phyloP scores from a whole-genome alignment of 2,113 vertebrate species.

The Strix uralensis region DNA sequence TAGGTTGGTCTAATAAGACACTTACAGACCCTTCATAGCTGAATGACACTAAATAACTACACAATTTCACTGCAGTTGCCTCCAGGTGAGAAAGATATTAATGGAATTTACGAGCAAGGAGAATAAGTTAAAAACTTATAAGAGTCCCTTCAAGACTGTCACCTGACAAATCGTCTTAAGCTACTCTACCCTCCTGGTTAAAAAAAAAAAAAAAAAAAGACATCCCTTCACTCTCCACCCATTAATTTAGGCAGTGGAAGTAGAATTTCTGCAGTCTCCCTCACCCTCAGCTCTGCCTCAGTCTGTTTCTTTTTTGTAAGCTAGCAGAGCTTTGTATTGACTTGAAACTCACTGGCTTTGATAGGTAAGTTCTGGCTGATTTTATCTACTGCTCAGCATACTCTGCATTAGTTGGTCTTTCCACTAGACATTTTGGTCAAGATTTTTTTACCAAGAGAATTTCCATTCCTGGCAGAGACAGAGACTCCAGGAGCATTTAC shows the following conservation, averaged over 20 bases:
- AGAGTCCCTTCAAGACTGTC: not conserved
- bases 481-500: not conserved
- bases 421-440: not conserved
- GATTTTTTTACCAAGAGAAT: not conserved
- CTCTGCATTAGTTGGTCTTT: not conserved
- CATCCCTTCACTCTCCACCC: not conserved
- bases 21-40: not conserved
- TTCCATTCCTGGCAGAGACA: not conserved
- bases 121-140: not conserved
- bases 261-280: not conserved
- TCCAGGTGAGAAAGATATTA: not conserved
- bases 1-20: not conserved
- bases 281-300: not conserved
- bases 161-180: not conserved
- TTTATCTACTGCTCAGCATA: not conserved
- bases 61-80: not conserved
- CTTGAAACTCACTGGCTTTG: not conserved
- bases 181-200: not conserved
- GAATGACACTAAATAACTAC: not conserved
- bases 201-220: not conserved
- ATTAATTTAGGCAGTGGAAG: not conserved
- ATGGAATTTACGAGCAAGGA: not conserved
- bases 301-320: not conserved
- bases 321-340: not conserved
- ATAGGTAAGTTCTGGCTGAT: not conserved